A percentile compares a stretch with the other conserved stretches of the same genome.
Evolutionary conservation across 2,888 invertebrate species (phyloP).

Genomic region (Melitaea athalia): DNA sequence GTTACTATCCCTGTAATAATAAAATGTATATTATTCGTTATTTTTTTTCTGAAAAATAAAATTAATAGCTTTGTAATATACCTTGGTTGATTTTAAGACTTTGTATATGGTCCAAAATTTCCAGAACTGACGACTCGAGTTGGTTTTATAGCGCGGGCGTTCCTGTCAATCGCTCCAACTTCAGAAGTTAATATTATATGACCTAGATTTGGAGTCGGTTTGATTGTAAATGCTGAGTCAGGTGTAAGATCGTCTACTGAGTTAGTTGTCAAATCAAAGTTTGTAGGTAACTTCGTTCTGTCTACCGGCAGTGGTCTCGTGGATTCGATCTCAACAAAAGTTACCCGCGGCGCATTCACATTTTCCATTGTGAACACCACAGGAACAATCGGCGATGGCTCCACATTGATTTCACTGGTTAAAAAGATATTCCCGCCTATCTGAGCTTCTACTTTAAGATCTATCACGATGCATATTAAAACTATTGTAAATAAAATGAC

Average conservation of each 20-base stretch:
- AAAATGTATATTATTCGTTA: background rate
- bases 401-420: slow-evolving; percentile 27
- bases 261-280: background rate
- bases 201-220: slow-evolving; percentile 6
- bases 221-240: background rate
- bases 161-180: slow-evolving; percentile 1
- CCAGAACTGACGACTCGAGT: slow-evolving; percentile 19
- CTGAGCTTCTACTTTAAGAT: slow-evolving; percentile 50
- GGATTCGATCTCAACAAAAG: background rate
- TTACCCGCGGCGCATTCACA: background rate
- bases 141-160: slow-evolving; percentile 17
- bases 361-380: background rate
- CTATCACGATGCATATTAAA: slow-evolving; percentile 25
- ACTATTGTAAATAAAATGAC: slow-evolving; percentile 29
- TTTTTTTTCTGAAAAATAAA: background rate
- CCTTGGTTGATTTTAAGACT: slow-evolving; percentile 1
- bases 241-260: background rate
- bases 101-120: slow-evolving; percentile 7
- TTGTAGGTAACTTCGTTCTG: background rate
- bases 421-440: slow-evolving; percentile 31
- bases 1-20: background rate
- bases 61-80: background rate
- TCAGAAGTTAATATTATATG: background rate
- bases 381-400: slow-evolving; percentile 22
- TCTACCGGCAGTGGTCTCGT: background rate